Conservation (phyloP, 2,797 vertebrate genomes). For the Mormyrus proboscirostris region DNA sequence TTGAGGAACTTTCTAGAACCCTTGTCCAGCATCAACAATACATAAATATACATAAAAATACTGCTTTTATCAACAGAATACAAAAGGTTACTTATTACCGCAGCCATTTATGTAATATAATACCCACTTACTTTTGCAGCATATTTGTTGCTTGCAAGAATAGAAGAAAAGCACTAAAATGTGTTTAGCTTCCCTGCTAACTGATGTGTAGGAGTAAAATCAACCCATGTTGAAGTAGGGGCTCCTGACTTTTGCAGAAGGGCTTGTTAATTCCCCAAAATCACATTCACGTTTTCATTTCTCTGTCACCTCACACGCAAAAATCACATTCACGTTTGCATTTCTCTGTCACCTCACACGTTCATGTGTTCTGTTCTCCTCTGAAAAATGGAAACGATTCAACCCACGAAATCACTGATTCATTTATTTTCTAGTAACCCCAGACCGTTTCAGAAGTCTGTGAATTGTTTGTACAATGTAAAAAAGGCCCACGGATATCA, state of each 20-base stretch:
- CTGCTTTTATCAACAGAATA: neutral
- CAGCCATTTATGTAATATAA: neutral
- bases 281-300: neutral
- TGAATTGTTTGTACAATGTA: neutral
- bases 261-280: neutral
- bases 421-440: neutral
- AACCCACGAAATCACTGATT: neutral
- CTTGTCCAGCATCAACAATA: neutral
- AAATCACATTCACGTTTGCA: neutral
- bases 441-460: neutral
- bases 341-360: neutral
- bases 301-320: no score
- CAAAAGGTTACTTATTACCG: neutral
- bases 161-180: neutral
- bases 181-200: neutral
- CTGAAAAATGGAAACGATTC: neutral
- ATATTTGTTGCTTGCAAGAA: neutral
- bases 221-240: neutral
- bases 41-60: neutral
- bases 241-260: neutral
- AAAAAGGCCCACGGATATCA: neutral
- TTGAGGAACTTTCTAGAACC: neutral
- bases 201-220: neutral
- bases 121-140: neutral
- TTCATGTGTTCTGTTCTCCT: neutral